These are phyloP conservation scores for Myripristis murdjan DNA, from an alignment of 2,797 vertebrate genomes.

Conservation along the genomic window DNA sequence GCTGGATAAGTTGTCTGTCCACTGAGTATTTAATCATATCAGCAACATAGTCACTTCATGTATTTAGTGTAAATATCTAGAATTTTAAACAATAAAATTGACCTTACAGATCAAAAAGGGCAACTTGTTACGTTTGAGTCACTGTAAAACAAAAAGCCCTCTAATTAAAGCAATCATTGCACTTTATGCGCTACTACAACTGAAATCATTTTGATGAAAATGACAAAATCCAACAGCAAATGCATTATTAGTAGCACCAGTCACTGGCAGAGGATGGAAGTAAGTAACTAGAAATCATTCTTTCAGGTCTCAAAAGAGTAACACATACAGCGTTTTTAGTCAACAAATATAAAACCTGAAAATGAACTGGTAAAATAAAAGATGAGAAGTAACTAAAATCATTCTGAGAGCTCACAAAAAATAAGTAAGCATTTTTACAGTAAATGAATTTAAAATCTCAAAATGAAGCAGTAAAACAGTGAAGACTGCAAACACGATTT, in stretches of 20 bases:
- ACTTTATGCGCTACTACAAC: constrained; percentile 4
- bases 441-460: no score
- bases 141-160: constrained; percentile 32
- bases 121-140: constrained; percentile 14
- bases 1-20: neutral
- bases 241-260: neutral
- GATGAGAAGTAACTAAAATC: no score
- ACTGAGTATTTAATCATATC: constrained; percentile 26
- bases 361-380: constrained; percentile 44
- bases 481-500: no score
- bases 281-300: constrained; percentile 46
- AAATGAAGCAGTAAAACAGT: no score
- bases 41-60: constrained; percentile 15
- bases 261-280: constrained; percentile 1
- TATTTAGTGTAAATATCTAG: constrained; percentile 11
- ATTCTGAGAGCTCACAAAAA: no score
- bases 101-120: neutral
- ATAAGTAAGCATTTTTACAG: no score
- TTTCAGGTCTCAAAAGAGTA: constrained; percentile 33
- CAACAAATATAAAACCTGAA: constrained; percentile 56
- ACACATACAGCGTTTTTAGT: constrained; percentile 22
- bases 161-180: constrained; percentile 38
- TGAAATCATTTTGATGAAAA: neutral
- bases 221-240: constrained; percentile 19
- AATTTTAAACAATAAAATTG: constrained; percentile 21